Evolutionary conservation across 2,888 invertebrate species (phyloP).

Genomic region (Ectropis crepuscularia): DNA sequence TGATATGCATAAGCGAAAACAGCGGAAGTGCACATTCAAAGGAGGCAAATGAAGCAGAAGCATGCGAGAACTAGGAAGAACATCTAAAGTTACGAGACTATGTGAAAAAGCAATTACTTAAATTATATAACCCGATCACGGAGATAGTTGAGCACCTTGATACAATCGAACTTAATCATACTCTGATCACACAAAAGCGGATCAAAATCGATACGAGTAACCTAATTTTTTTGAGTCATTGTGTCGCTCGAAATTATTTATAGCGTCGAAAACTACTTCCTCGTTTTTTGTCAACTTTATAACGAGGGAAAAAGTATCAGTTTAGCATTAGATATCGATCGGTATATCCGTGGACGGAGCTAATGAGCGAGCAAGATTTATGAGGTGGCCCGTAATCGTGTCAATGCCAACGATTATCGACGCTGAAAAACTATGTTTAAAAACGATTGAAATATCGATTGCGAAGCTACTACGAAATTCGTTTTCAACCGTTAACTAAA

Average conservation of each 20-base stretch:
- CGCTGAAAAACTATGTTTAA: conserved; percentile 36
- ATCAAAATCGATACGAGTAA: conserved; percentile 23
- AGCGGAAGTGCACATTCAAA: conserved; percentile 62
- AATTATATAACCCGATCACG: conserved; percentile 72
- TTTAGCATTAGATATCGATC: conserved; percentile 41
- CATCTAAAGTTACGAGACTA: conserved; percentile 59
- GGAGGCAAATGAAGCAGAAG: conserved; percentile 42
- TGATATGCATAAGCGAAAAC: conserved; percentile 37
- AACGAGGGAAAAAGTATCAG: conserved; percentile 28
- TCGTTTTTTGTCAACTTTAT: conserved; percentile 43
- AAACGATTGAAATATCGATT: conserved; percentile 31
- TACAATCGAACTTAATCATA: conserved; percentile 51
- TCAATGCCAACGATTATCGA: conserved; percentile 47
- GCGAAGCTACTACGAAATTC: conserved; percentile 16
- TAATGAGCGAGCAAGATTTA: conserved; percentile 52
- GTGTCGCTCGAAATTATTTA: conserved; percentile 21
- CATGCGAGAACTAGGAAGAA: conserved; percentile 71
- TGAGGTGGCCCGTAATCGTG: conserved; percentile 46
- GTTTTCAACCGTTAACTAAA: conserved; percentile 44
- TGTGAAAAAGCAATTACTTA: conserved; percentile 76
- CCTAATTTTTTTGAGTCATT: conserved; percentile 24
- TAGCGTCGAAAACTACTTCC: conserved; percentile 46
- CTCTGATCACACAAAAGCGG: conserved; percentile 25
- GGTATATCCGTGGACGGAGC: conserved; percentile 45
- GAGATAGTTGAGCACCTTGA: conserved; percentile 67